Percentiles rank a stretch among this genome's conserved stretches.
Evolutionary conservation across 2,797 vertebrate species (phyloP).

Genomic region (Pseudochirops cupreus): DNA sequence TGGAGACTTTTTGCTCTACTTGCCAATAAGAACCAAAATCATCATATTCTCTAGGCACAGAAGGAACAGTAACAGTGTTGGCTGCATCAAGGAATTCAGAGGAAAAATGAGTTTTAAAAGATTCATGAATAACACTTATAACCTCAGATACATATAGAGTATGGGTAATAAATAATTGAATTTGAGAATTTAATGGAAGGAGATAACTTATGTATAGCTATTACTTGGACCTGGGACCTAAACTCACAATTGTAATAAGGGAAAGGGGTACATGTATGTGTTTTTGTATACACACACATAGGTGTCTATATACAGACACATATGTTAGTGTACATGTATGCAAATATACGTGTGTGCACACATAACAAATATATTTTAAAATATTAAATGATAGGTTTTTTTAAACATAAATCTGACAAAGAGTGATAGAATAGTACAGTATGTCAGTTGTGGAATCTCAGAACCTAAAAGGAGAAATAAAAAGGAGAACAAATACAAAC

Average conservation of each 20-base stretch:
- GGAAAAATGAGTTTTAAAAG: background rate
- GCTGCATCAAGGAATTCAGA: no score
- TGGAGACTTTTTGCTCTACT: no score
- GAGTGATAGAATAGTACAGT: background rate
- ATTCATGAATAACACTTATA: background rate
- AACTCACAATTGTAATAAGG: background rate
- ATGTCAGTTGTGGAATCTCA: background rate
- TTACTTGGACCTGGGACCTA: background rate
- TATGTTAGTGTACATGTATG: background rate
- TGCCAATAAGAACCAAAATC: no score
- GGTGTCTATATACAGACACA: background rate
- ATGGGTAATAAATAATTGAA: background rate
- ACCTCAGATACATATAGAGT: background rate
- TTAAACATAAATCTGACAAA: background rate
- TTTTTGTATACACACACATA: background rate
- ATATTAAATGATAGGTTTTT: no score
- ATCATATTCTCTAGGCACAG: no score
- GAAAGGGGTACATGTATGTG: background rate
- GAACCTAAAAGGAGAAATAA: background rate
- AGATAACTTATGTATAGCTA: background rate
- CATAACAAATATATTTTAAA: background rate
- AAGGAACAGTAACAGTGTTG: no score
- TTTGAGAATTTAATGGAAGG: background rate
- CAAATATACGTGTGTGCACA: background rate
- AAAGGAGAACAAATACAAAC: background rate